Base-by-base conservation (phyloP, 2,888 invertebrate species). In the Nebria brevicollis region DNA sequence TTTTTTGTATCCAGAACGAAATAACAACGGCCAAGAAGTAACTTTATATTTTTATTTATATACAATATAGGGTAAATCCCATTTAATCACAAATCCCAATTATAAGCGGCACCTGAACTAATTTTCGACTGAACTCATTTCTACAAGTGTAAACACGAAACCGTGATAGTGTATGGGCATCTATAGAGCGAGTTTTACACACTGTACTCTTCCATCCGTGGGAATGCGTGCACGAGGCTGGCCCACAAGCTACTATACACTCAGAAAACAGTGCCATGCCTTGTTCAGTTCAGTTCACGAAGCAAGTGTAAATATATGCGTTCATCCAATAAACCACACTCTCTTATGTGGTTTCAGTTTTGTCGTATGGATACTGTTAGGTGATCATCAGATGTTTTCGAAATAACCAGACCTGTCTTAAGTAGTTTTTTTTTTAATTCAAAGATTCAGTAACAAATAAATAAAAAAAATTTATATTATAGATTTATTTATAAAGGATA, bases 91-190 rank as follows among this genome's bases (percentile, higher is more conserved):
- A 11, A 13, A 54, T 20, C 26, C 70, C 70, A 11, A 20, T 70
- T 70, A 77, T 42, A 77, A 77, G 68, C 66, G 42, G 66, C 78
- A 78, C 78, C 78, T 78, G 78, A 78, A 78, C 78, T 73, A 78
- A 78, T 78, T 78, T 73, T 25, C 20, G 70, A 20, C 70, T 66
- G 20, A 11, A 26, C 70, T 70, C 70, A 70, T 70, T 70, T 70
- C 13, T 70, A 70, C 70, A 20, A 70, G 25, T 70, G 70, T 70
- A 70, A 70, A 70, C 70, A 70, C 34, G 54, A 70, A 15, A 70
- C 25, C 25, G 0, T 70, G 70, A 54, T 70, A 70, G 26, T 20
- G 20, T 26, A 34, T 66, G 15, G 70, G 70, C 25, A 70, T 25
- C 26, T 26, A 25, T 70, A 26, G 70, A 34, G 34, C 26, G 13